Evolutionary conservation across 1,140 invertebrate species (phyloP).

Genomic region (Habropoda laboriosa): DNA sequence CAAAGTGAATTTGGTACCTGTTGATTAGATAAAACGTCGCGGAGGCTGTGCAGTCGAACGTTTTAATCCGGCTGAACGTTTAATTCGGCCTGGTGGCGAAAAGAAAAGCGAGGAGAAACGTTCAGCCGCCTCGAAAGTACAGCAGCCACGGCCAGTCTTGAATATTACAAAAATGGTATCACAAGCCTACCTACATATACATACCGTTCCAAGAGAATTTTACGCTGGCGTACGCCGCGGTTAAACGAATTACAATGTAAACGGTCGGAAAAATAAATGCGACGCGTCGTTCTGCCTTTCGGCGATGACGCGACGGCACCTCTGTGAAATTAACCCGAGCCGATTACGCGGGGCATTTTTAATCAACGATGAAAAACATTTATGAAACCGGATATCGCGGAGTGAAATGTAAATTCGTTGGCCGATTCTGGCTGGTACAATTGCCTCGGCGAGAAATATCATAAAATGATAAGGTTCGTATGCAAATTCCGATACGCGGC

Average conservation of each 20-base stretch:
- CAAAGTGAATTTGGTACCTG: conserved; percentile 54
- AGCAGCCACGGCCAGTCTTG: not conserved
- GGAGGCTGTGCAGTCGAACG: conserved; percentile 27
- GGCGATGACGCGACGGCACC: not conserved
- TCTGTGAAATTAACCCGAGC: not conserved
- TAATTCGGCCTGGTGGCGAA: conserved; percentile 8
- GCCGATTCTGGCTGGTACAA: not conserved
- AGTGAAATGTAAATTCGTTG: conserved; percentile 14
- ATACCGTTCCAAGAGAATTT: too few relatives aligned
- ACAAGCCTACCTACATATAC: too few relatives aligned
- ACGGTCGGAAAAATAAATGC: not conserved
- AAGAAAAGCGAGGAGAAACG: not conserved
- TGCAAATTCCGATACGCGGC: conserved; percentile 24
- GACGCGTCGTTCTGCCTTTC: not conserved
- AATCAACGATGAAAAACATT: not conserved
- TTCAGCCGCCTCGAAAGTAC: not conserved
- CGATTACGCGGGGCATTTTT: conserved; percentile 17
- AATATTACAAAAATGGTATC: conserved; percentile 24
- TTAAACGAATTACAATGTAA: conserved; percentile 37
- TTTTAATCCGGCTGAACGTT: conserved; percentile 35
- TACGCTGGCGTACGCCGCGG: not conserved
- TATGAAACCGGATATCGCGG: not conserved
- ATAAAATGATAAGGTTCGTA: conserved; percentile 26
- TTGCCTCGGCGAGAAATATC: not conserved
- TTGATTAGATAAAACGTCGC: conserved; percentile 55